Percentiles rank a stretch among this genome's conserved stretches.
phyloP scores from a whole-genome alignment of 2,113 vertebrate genomes.

The Pungitius pungitius region DNA sequence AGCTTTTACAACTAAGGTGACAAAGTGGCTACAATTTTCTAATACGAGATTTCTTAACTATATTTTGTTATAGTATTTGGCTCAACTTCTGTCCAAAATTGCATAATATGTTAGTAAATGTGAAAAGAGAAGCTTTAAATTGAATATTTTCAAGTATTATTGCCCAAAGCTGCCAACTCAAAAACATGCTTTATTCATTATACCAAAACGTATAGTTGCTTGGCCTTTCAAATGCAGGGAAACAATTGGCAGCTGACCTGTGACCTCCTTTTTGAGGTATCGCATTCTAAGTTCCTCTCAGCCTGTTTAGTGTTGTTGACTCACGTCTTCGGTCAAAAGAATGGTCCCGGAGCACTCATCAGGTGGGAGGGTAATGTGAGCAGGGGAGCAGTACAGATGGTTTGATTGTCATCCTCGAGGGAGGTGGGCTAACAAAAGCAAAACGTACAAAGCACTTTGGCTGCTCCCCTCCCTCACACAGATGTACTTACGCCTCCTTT shows the following conservation, averaged over 20 bases:
- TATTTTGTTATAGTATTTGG: constrained; percentile 54
- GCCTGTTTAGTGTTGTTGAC: constrained; percentile 68
- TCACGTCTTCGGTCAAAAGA: constrained; percentile 67
- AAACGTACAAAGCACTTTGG: constrained; percentile 52
- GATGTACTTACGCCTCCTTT: constrained; percentile 14
- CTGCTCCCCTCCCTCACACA: constrained; percentile 23
- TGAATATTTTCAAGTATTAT: neutral
- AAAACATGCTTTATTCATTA: neutral
- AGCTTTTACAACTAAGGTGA: neutral
- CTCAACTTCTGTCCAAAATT: neutral
- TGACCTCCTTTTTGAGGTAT: constrained; percentile 60
- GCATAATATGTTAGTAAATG: neutral
- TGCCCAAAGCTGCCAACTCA: neutral
- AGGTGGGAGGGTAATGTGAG: constrained; percentile 68
- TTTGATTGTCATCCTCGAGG: constrained; percentile 68
- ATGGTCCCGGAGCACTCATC: constrained; percentile 61
- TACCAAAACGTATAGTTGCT: constrained; percentile 15
- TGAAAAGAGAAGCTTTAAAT: neutral
- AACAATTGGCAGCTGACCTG: constrained; percentile 51
- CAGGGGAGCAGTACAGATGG: constrained; percentile 61
- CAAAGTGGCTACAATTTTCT: constrained; percentile 54
- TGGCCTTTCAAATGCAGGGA: constrained; percentile 69
- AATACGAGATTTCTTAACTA: constrained; percentile 61
- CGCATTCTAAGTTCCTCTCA: constrained; percentile 56
- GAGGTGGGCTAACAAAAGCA: constrained; percentile 65